Base-by-base conservation (phyloP, 2,113 vertebrate species). In the Lasiurus borealis region DNA sequence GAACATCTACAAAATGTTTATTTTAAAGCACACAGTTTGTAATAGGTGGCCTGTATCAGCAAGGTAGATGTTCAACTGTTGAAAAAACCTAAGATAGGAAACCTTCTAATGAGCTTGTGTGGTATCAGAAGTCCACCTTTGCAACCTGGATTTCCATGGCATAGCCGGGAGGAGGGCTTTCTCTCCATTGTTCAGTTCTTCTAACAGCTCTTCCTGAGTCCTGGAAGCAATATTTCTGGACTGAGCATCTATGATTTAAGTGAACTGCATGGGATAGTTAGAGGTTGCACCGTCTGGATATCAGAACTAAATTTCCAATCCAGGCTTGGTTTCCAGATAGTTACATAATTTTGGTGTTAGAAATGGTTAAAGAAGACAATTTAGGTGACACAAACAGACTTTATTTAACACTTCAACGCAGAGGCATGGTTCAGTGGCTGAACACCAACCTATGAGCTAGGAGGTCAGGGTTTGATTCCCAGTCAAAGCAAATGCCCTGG, bases 11-110 rank as follows among this genome's bases (percentile, higher is more conserved):
- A 72, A 88, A 71, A 52, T 73, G 21, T 31, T 9, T 19, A 52
- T 85, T 90, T 48, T 72, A 54, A 68, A n/a, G 71, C 92, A 36
- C 11, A 96, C 8, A 85, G 1, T 83, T 76, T 84, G 52, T 12
- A 95, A 27, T 92, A 44, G 48, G 6, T 78, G 52, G 36, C 82
- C 69, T 75, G 81, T 57, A 12, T 76, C 7, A 46, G n/a, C 12
- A 21, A 14, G 29, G 13, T 15, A 50, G 75, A 71, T 34, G 75
- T 3, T 64, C n/a, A 62, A 76, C 23, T 78, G 54, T 36, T 69
- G 54, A 85, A 82, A 82, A 78, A 86, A 69, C 23, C 12, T 25
- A 76, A 77, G 75, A 69, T 95, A 89, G 44, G 25, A 66, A 85
- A 80, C 10, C 46, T 54, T n/a, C 29, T 69, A n/a, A 75, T 81